Conservation (phyloP, 2,888 invertebrate species). For the Hermaeophaga mercurialis region DNA sequence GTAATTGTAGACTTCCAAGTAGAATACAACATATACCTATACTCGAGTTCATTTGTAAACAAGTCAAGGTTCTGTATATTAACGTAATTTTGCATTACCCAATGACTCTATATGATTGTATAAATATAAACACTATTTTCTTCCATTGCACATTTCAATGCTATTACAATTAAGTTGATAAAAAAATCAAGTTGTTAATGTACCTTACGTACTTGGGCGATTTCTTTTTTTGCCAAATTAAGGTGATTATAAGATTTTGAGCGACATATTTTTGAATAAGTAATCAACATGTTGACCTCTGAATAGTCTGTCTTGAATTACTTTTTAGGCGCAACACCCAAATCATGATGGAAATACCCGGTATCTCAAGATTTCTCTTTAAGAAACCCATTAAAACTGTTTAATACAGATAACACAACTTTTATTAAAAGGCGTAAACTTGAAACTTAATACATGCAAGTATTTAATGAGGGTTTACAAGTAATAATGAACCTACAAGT, state of each 20-base stretch:
- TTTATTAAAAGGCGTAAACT: not conserved
- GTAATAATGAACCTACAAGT: too few relatives aligned
- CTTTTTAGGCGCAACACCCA: conserved; percentile 12
- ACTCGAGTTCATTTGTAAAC: conserved; percentile 35
- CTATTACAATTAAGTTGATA: conserved; percentile 26
- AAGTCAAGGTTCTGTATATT: conserved; percentile 42
- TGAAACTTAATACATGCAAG: not conserved
- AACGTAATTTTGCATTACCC: conserved; percentile 27
- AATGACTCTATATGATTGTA: conserved; percentile 20
- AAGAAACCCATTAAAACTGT: conserved; percentile 6
- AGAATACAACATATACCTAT: conserved; percentile 22
- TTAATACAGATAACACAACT: not conserved
- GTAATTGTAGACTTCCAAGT: conserved; percentile 9
- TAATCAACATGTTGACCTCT: conserved; percentile 24
- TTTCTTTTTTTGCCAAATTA: conserved; percentile 18
- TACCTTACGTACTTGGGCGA: conserved; percentile 3
- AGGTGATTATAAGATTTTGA: conserved; percentile 21
- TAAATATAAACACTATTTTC: conserved; percentile 21
- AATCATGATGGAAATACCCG: conserved; percentile 10
- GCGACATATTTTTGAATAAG: conserved; percentile 24
- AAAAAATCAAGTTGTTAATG: conserved; percentile 15
- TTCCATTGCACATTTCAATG: conserved; percentile 25
- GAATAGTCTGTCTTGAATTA: conserved; percentile 14
- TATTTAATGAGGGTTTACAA: too few relatives aligned
- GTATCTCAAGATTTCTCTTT: conserved; percentile 16